Conservation (phyloP, 30 jellyfish, hydroid and myxozoan genomes). For the Cassiopea xamachana region DNA sequence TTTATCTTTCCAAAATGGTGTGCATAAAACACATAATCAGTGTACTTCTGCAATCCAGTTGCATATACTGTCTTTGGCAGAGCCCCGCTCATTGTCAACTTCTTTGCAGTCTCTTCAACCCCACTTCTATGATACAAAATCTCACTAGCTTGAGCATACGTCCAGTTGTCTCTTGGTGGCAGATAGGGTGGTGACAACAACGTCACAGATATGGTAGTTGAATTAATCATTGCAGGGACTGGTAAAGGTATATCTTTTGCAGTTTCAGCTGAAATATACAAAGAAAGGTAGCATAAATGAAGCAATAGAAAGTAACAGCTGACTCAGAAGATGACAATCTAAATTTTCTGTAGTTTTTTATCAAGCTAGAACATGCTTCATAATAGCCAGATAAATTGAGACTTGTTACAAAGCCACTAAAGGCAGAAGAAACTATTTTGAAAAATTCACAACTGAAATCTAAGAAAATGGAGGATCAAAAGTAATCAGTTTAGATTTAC, state of each 20-base stretch:
- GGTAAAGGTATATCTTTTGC: conserved; percentile 16
- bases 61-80: conserved; percentile 30
- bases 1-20: conserved; percentile 20
- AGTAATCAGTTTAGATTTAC: too few species aligned
- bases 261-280: neutral
- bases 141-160: neutral
- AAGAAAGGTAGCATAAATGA: neutral
- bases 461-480: too few species aligned
- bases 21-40: conserved; percentile 42
- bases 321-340: too few species aligned
- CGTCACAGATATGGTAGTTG: conserved; percentile 10
- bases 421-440: too few species aligned
- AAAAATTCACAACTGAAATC: too few species aligned
- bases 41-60: conserved; percentile 24
- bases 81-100: neutral
- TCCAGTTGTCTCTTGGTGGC: conserved; percentile 28
- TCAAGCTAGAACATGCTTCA: too few species aligned
- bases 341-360: too few species aligned
- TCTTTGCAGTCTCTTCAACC: neutral
- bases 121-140: conserved; percentile 9
- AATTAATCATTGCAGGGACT: conserved; percentile 17
- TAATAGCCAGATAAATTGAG: too few species aligned
- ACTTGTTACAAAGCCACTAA: too few species aligned
- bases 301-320: too few species aligned
- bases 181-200: conserved; percentile 26